These are phyloP conservation scores for Trisateles emortualis DNA, from an alignment of 2,888 invertebrate species.

Conservation along the genomic window DNA sequence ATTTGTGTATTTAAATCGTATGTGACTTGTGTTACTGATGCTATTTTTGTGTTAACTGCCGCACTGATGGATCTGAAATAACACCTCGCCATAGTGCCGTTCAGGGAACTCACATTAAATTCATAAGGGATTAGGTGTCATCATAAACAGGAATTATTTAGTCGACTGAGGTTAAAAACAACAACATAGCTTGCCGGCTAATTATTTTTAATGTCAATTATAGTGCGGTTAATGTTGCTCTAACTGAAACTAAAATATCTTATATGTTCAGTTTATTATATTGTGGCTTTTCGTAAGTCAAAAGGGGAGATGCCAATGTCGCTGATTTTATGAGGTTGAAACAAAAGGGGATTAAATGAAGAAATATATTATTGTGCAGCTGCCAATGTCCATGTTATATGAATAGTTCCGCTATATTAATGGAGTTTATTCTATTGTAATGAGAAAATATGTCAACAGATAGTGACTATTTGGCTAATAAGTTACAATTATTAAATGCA, in stretches of 20 bases:
- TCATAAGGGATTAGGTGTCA: slow-evolving; percentile 86
- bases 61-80: slow-evolving; percentile 81
- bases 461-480: too few relatives aligned
- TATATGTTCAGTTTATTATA: slow-evolving; percentile 46
- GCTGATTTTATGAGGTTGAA: slow-evolving; percentile 33
- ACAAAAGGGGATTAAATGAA: slow-evolving; percentile 30
- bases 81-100: slow-evolving; percentile 75
- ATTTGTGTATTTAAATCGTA: slow-evolving; percentile 85
- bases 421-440: not conserved
- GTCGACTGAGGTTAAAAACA: slow-evolving; percentile 84
- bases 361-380: slow-evolving; percentile 11
- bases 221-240: slow-evolving; percentile 56
- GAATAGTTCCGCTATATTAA: slow-evolving; percentile 1
- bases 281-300: slow-evolving; percentile 40
- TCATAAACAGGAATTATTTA: slow-evolving; percentile 87
- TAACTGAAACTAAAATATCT: slow-evolving; percentile 49
- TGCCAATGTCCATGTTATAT: slow-evolving; percentile 12
- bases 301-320: slow-evolving; percentile 37
- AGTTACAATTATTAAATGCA: too few relatives aligned
- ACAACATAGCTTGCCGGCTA: slow-evolving; percentile 66
- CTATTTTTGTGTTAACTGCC: slow-evolving; percentile 83
- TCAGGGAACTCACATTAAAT: slow-evolving; percentile 81
- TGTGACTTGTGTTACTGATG: slow-evolving; percentile 83
- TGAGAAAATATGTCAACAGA: too few relatives aligned
- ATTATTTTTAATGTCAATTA: slow-evolving; percentile 69